Percentiles rank a stretch among this genome's conserved stretches.
These are phyloP conservation scores for Bombus waltoni DNA, from an alignment of 1,140 invertebrate genomes.

Conservation along the genomic window DNA sequence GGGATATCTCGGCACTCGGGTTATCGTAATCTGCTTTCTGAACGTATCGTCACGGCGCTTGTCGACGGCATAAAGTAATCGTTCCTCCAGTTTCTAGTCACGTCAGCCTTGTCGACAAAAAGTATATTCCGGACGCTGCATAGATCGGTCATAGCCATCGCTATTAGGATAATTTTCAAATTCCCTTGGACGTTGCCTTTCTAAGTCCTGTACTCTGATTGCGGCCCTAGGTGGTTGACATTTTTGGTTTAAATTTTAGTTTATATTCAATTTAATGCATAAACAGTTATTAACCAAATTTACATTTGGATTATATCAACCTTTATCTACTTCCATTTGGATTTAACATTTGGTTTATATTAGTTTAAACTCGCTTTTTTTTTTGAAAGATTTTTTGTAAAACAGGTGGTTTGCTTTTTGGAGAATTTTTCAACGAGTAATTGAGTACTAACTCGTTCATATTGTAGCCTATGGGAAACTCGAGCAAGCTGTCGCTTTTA, in stretches of 20 bases:
- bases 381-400: too few relatives aligned
- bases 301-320: too few relatives aligned
- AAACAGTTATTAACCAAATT: too few relatives aligned
- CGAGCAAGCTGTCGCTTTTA: too few relatives aligned
- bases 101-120: slow-evolving; percentile 27
- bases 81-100: slow-evolving; percentile 54
- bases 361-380: too few relatives aligned
- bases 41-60: slow-evolving; percentile 54
- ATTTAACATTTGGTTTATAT: too few relatives aligned
- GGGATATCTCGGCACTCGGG: slow-evolving; percentile 1
- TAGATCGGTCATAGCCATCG: not conserved
- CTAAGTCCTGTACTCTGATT: not conserved
- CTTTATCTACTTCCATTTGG: too few relatives aligned
- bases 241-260: not conserved
- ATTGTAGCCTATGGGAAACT: too few relatives aligned
- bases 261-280: too few relatives aligned
- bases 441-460: too few relatives aligned
- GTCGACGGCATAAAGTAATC: slow-evolving; percentile 46
- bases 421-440: too few relatives aligned
- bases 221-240: not conserved
- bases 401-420: too few relatives aligned
- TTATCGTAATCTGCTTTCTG: slow-evolving; percentile 65
- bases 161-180: slow-evolving; percentile 5
- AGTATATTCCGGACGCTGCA: not conserved
- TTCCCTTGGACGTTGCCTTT: not conserved